Conservation (phyloP, 2,888 invertebrate genomes). For the Gnatocerus cornutus region DNA sequence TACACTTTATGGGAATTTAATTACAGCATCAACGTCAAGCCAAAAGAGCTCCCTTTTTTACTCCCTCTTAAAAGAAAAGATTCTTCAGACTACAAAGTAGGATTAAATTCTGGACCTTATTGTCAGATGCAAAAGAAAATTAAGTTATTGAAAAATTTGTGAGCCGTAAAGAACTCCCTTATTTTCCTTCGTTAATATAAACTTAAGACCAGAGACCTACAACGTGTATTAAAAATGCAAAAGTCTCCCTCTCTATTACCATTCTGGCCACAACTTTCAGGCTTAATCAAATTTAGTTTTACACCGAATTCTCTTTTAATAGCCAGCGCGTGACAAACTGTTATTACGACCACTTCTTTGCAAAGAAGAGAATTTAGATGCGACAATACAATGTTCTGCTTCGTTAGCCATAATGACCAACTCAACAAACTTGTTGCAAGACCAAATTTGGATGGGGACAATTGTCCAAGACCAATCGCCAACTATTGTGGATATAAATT, state of each 20-base stretch:
- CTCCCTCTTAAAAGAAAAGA: constrained; percentile 20
- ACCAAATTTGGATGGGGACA: too few species aligned
- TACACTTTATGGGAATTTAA: constrained; percentile 26
- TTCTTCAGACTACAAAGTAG: constrained; percentile 11
- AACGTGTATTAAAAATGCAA: constrained; percentile 16
- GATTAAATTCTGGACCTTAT: constrained; percentile 21
- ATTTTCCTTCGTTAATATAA: constrained; percentile 21
- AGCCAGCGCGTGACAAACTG: not conserved
- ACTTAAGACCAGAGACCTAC: constrained; percentile 1
- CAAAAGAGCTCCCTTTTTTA: constrained; percentile 17
- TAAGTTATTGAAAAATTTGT: constrained; percentile 29
- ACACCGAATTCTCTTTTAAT: constrained; percentile 6
- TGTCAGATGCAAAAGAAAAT: constrained; percentile 27
- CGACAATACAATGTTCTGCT: too few species aligned
- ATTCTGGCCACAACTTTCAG: not conserved
- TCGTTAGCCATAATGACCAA: too few species aligned
- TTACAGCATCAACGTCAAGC: constrained; percentile 25
- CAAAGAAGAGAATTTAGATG: not conserved
- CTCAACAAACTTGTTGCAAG: too few species aligned
- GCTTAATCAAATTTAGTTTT: constrained; percentile 8
- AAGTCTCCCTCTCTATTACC: constrained; percentile 14
- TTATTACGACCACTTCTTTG: not conserved
- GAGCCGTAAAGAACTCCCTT: constrained; percentile 16
- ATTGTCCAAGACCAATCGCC: too few species aligned
- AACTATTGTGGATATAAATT: too few species aligned